Conservation (phyloP, 2,888 invertebrate species). For the Drosophila anomalata region DNA sequence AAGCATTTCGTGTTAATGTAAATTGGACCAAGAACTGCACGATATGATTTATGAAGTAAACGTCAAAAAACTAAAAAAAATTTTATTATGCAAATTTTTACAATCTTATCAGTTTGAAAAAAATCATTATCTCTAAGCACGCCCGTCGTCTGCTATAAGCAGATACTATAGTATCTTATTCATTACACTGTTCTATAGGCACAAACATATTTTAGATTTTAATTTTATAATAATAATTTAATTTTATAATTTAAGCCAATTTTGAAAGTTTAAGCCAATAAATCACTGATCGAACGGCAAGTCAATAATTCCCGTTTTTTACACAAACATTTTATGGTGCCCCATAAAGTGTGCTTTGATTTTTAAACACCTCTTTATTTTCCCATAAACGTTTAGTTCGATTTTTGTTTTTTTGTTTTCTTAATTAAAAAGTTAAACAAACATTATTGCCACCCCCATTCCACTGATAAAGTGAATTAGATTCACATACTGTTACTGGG, state of each 20-base stretch:
- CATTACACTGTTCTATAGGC: not conserved
- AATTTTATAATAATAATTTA: no score
- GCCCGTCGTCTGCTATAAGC: not conserved
- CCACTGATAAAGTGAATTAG: constrained; percentile 12
- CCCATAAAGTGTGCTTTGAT: constrained; percentile 65
- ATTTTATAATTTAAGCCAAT: no score
- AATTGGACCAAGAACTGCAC: not conserved
- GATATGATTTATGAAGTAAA: constrained; percentile 11
- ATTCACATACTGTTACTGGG: constrained; percentile 3
- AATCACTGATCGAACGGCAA: not conserved
- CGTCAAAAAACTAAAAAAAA: not conserved
- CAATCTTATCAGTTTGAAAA: not conserved
- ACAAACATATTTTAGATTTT: no score
- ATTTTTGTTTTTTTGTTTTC: constrained; percentile 1
- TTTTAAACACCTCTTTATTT: constrained; percentile 7
- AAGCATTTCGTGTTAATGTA: constrained; percentile 10
- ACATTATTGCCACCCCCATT: not conserved
- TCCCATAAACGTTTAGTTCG: not conserved
- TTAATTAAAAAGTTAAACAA: constrained; percentile 6
- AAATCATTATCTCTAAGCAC: not conserved
- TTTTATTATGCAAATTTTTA: constrained; percentile 1
- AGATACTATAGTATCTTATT: not conserved
- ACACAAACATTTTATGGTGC: constrained; percentile 35
- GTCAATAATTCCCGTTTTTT: not conserved
- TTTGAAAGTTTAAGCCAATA: no score